Percentiles rank a stretch among this genome's conserved stretches.
Evolutionary conservation across 1,140 invertebrate genomes (phyloP).

Genomic region (Nomia melanderi): DNA sequence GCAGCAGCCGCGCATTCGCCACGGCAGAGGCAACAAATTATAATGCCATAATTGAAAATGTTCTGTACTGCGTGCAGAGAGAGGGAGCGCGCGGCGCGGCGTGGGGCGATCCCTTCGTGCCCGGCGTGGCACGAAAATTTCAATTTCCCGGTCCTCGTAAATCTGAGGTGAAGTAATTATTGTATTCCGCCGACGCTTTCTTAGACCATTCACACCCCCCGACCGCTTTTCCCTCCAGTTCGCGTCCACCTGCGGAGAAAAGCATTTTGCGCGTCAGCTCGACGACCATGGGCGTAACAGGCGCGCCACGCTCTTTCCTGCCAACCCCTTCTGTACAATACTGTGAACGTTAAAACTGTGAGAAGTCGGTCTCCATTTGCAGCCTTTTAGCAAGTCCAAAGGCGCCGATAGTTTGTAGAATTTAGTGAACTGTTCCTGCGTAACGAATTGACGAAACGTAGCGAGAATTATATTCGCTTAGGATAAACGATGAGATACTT

Average conservation of each 20-base stretch:
- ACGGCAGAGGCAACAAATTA: conserved; percentile 77
- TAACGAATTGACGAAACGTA: no score
- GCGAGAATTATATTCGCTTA: no score
- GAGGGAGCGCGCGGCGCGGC: no score
- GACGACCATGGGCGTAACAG: conserved; percentile 75
- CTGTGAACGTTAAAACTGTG: no score
- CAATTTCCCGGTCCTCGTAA: conserved; percentile 79
- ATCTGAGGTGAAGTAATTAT: conserved; percentile 80
- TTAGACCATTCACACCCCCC: conserved; percentile 75
- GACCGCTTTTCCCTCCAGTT: not conserved
- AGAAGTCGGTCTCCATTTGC: no score
- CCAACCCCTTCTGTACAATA: conserved; percentile 22
- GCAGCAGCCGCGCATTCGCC: conserved; percentile 67
- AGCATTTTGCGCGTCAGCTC: conserved; percentile 75
- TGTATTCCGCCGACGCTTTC: conserved; percentile 78
- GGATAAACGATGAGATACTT: no score
- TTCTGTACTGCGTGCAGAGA: conserved; percentile 68
- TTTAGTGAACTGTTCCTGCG: no score
- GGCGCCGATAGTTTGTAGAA: no score
- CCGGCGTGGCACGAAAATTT: conserved; percentile 76
- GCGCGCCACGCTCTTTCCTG: conserved; percentile 49
- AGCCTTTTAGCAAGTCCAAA: no score
- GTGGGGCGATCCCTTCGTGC: conserved; percentile 42
- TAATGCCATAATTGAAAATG: conserved; percentile 80
- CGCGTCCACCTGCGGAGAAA: conserved; percentile 59